phyloP scores from a whole-genome alignment of 2,113 vertebrate species.

The Tylochromis polylepis region DNA sequence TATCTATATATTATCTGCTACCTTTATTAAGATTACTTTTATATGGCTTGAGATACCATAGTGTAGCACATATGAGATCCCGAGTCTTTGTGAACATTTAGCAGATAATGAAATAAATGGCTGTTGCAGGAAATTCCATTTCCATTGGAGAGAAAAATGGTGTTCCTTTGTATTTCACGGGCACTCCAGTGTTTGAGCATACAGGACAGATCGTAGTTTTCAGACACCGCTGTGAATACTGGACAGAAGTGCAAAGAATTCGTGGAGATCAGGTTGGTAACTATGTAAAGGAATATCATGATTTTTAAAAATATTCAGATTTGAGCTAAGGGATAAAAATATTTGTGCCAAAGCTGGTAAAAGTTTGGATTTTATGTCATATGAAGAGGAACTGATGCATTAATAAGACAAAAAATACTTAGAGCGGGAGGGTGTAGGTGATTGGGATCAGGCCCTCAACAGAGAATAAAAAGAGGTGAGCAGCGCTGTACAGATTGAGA shows the following conservation, averaged over 20 bases:
- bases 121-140: constrained; percentile 65
- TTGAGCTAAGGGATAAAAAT: not conserved
- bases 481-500: not conserved
- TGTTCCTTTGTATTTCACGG: constrained; percentile 52
- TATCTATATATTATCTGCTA: not conserved
- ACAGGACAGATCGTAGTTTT: constrained; percentile 66
- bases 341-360: not conserved
- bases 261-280: constrained; percentile 57
- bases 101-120: not conserved
- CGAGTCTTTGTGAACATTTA: not conserved
- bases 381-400: not conserved
- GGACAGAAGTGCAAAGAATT: constrained; percentile 19
- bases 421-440: too few species aligned
- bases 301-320: not conserved
- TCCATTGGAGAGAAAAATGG: constrained; percentile 49
- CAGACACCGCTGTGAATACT: not conserved
- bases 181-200: constrained; percentile 66
- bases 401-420: too few species aligned
- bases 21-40: not conserved
- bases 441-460: too few species aligned
- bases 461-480: too few species aligned
- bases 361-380: not conserved
- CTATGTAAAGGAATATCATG: not conserved
- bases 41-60: not conserved
- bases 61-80: not conserved